Base-by-base conservation (phyloP, 2,113 vertebrate genomes). In the Aegotheles bennettii region DNA sequence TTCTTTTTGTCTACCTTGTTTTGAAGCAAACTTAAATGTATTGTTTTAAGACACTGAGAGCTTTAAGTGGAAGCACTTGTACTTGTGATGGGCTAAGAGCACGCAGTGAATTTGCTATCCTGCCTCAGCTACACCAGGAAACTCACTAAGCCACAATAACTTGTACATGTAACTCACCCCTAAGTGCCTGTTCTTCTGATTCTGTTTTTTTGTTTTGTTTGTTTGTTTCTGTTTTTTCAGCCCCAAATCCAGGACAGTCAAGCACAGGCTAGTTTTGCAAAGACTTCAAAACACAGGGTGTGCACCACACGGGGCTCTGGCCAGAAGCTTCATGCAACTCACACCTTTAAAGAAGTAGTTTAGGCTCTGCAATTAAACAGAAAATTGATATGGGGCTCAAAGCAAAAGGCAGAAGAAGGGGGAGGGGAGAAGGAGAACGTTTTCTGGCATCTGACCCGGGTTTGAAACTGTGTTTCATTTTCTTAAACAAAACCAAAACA, bases 381-480 rank as follows among this genome's bases (percentile, higher is more conserved):
- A 63, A 89, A 60, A 26, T 53, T 63, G 73, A 60, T 48, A 28
- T 3, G 6, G 19, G 16, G 21, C 48, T 87, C 23, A 29, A 78
- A 87, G 65, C 26, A 78, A 68, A 87, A 94, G 47, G 29, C 67
- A 84, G 64, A 81, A 86, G 36, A 87, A 42, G n/a, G 84, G 28
- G 48, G 69, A 83, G 36, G 38, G n/a, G 61, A 57, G 33, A 2
- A 76, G 31, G 5, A 83, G 45, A 94, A 76, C 1, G 3, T 57
- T 95, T 94, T 94, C 60, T 95, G 94, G 92, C 90, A 87, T 88
- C 47, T 84, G 80, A 93, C 56, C 25, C 47, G 64, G 11, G 38
- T 78, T 94, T 95, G 90, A 96, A 95, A 93, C 88, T 86, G 54
- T 74, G 64, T 70, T 94, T 94, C 61, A 90, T 94, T 92, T 95